Evolutionary conservation across 1,140 invertebrate species (phyloP), one percentile per base, ranked within the genome.

Genomic region (Drosophila persimilis): DNA sequence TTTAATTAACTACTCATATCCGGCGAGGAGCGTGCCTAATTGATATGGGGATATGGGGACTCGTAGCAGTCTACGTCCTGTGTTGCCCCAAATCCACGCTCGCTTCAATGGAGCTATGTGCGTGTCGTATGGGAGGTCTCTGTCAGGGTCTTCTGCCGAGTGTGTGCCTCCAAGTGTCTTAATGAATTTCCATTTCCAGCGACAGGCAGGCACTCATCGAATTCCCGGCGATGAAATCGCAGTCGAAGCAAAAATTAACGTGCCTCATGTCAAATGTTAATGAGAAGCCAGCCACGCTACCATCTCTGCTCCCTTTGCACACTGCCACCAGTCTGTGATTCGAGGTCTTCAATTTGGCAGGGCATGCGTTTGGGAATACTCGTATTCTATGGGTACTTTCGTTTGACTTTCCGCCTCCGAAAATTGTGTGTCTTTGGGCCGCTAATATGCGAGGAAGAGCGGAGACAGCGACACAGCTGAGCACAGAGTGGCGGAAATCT

Each of bases 1-100:
- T 86, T 86, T 89, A 88, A 86, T 86, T 86, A 86, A 86, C 83
- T 88, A 89, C 83, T 86, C 79, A 88, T 86, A 88, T 83, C 83
- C 83, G 83, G 75, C 53, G 59, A 66, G 60, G 78, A 83, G 79
- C 83, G 76, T 79, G 58, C 66, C 75, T 86, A 88, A 88, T 86
- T 86, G 83, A 88, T 79, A 86, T 76, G 83, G 61, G 63, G 54
- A 58, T 20, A 20, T 2, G 20, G 20, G 39, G 47, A 46, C 60
- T 20, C 31, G 52, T 22, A 41, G 39, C 43, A 39, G 55, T 67
- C 45, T 63, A 58, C 9, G 0, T 8, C 8, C 20, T 9, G 41
- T 17, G 7, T 22, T 9, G 15, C 11, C 24, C 17, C 35, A 15
- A 22, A 43, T 35, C 15, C 46, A 22, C 48, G 31, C 60, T 57